phyloP scores from a whole-genome alignment of 2,113 vertebrate species.

The Gymnogyps californianus region DNA sequence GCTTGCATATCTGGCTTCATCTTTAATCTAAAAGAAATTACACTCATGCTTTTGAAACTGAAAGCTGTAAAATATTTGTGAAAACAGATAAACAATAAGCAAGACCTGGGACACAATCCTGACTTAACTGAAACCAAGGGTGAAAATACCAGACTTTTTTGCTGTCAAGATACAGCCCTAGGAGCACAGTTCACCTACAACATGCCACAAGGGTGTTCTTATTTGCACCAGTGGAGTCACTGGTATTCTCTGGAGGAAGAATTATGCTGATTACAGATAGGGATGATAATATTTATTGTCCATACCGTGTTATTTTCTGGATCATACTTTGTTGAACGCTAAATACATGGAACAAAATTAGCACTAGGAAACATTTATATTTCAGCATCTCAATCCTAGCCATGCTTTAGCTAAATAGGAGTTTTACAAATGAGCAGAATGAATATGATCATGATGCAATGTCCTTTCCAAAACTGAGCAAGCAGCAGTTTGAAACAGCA shows the following conservation, averaged over 20 bases:
- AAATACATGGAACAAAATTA: background rate
- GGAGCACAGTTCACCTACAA: background rate
- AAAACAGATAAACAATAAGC: background rate
- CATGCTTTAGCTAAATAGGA: background rate
- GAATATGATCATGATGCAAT: background rate
- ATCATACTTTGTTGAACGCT: background rate
- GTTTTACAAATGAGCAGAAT: background rate
- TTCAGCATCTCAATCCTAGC: background rate
- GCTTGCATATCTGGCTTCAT: background rate
- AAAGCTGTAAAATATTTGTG: background rate
- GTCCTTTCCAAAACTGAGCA: background rate
- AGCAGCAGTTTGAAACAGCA: background rate
- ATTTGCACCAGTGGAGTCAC: background rate
- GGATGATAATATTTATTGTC: background rate
- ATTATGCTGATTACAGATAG: background rate
- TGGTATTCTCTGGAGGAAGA: background rate
- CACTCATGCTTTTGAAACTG: background rate
- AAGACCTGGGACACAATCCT: background rate
- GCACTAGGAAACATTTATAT: background rate
- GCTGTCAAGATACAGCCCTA: background rate
- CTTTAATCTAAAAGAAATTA: background rate
- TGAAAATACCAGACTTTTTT: background rate
- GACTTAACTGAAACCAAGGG: background rate
- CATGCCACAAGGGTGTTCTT: background rate
- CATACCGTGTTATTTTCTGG: background rate